Evolutionary conservation across 2,797 vertebrate genomes (phyloP).

Genomic region (Sebastes trivittatus): DNA sequence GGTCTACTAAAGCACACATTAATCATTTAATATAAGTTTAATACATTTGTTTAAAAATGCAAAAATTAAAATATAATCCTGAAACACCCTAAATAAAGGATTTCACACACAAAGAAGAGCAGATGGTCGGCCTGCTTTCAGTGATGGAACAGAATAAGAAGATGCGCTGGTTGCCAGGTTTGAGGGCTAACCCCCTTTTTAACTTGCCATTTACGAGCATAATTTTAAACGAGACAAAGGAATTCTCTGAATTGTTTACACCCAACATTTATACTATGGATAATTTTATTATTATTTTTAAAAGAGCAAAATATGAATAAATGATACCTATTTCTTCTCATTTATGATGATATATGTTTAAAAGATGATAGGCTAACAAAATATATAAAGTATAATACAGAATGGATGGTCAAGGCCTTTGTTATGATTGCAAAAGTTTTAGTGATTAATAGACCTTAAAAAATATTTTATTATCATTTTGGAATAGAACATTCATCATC

Average conservation of each 20-base stretch:
- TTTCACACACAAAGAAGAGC: constrained; percentile 59
- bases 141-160: constrained; percentile 58
- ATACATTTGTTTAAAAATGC: neutral
- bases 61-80: neutral
- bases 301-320: neutral
- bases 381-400: neutral
- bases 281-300: neutral
- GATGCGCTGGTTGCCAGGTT: constrained; percentile 80
- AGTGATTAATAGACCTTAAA: neutral
- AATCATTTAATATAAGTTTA: neutral
- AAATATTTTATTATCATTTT: neutral
- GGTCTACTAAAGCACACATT: neutral
- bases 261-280: neutral
- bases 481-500: neutral
- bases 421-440: neutral
- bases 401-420: neutral
- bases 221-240: neutral
- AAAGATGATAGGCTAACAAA: neutral
- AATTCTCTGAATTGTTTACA: neutral
- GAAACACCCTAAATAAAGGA: neutral
- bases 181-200: neutral
- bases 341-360: neutral
- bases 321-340: neutral
- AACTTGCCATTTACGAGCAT: neutral
- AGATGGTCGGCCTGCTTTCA: constrained; percentile 69